phyloP scores from a whole-genome alignment of 2,113 vertebrate species.

The Neolamprologus fasciatus region DNA sequence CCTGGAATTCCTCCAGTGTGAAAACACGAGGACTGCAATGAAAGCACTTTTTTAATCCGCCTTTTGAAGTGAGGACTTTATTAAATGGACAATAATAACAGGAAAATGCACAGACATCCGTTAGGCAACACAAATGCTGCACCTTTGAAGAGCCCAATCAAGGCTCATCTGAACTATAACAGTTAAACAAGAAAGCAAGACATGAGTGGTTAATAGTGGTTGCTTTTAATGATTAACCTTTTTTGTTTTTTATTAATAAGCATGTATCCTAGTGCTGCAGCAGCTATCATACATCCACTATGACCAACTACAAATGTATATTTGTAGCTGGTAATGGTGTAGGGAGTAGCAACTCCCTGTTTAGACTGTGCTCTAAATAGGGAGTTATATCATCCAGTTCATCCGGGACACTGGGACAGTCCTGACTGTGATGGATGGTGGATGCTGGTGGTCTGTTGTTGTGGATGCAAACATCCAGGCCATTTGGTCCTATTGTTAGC shows the following conservation, averaged over 20 bases:
- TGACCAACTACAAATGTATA: background rate
- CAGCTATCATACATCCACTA: background rate
- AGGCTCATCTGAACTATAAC: background rate
- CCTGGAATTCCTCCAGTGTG: background rate
- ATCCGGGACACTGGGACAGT: conserved; percentile 17
- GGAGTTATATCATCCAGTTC: conserved; percentile 2
- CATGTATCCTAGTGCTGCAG: background rate
- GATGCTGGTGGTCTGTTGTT: conserved; percentile 66
- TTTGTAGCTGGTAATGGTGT: background rate
- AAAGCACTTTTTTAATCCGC: background rate
- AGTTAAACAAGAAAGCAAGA: background rate
- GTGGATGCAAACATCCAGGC: conserved; percentile 55
- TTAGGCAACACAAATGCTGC: background rate
- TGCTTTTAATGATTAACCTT: background rate
- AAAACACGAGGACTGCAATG: background rate
- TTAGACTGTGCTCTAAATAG: conserved; percentile 28
- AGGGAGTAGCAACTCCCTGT: background rate
- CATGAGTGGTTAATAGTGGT: background rate
- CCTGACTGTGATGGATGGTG: conserved; percentile 70
- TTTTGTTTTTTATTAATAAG: background rate
- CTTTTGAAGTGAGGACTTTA: background rate
- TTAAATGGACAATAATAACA: background rate
- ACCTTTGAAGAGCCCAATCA: background rate
- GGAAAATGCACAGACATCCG: background rate
- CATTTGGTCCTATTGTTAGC: conserved; percentile 73